Evolutionary conservation across 2,797 vertebrate genomes (phyloP).

Genomic region (Furcifer pardalis): DNA sequence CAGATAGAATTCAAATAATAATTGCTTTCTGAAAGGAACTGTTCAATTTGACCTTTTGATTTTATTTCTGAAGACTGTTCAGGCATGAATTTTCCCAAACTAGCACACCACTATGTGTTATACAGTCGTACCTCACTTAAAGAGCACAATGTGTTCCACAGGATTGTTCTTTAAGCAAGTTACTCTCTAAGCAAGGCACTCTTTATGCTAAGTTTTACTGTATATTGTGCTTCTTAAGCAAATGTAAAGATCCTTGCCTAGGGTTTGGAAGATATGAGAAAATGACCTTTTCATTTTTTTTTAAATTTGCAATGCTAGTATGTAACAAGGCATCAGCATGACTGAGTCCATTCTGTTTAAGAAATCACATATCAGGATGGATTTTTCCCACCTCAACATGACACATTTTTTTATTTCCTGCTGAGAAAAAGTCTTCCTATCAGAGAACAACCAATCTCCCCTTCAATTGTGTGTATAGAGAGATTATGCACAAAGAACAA

Average conservation of each 20-base stretch:
- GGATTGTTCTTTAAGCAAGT: no score
- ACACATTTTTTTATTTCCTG: background rate
- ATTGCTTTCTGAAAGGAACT: slow-evolving; percentile 45
- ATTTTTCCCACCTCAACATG: background rate
- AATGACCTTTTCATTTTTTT: background rate
- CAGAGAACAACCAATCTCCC: no score
- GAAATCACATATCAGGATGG: background rate
- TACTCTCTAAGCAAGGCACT: no score
- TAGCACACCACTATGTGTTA: slow-evolving; percentile 51
- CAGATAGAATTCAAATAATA: slow-evolving; percentile 39
- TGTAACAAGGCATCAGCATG: background rate
- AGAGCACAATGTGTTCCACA: no score
- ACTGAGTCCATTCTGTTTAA: background rate
- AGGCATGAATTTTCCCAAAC: slow-evolving; percentile 43
- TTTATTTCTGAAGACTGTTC: slow-evolving; percentile 39
- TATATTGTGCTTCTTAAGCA: slow-evolving; percentile 39
- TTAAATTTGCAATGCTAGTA: background rate
- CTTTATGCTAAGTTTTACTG: no score
- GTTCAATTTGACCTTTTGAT: slow-evolving; percentile 47
- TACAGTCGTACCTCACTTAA: no score
- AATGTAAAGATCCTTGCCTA: slow-evolving; percentile 5
- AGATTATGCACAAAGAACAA: slow-evolving; percentile 7
- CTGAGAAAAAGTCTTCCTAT: background rate
- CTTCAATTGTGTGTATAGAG: slow-evolving; percentile 10
- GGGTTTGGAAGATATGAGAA: background rate